Percentiles rank a stretch among this genome's conserved stretches.
These are phyloP conservation scores for Ormyrus pomaceus DNA, from an alignment of 2,888 invertebrate species.

Conservation along the genomic window DNA sequence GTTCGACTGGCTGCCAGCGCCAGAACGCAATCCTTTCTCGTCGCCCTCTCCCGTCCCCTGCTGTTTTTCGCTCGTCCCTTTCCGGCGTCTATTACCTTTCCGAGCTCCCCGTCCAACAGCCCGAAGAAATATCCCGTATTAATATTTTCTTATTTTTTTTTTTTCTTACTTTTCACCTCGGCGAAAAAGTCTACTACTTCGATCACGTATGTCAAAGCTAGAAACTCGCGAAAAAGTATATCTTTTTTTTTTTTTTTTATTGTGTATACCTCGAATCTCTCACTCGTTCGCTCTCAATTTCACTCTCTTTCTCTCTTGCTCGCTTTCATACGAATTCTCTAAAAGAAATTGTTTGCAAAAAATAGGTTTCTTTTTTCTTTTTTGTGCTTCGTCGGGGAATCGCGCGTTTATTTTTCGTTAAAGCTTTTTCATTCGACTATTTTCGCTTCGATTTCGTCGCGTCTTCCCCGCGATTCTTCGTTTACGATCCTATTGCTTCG, in stretches of 20 bases:
- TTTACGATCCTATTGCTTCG: slow-evolving; percentile 51
- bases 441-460: slow-evolving; percentile 19
- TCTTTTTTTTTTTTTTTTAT: slow-evolving; percentile 26
- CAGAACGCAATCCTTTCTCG: slow-evolving; percentile 18
- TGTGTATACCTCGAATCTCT: slow-evolving; percentile 34
- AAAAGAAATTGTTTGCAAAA: slow-evolving; percentile 55
- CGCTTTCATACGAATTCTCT: slow-evolving; percentile 37
- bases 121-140: slow-evolving; percentile 24
- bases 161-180: slow-evolving; percentile 4
- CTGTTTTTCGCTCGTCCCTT: slow-evolving; percentile 8
- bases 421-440: background rate
- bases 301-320: slow-evolving; percentile 13
- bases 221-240: slow-evolving; percentile 51
- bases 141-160: slow-evolving; percentile 1
- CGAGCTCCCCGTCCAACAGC: background rate
- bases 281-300: background rate
- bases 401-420: background rate
- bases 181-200: slow-evolving; percentile 42
- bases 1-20: slow-evolving; percentile 58
- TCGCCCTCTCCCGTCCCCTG: background rate
- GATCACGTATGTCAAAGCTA: slow-evolving; percentile 53
- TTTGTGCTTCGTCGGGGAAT: slow-evolving; percentile 45
- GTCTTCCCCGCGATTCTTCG: slow-evolving; percentile 20
- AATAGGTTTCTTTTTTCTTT: slow-evolving; percentile 51
- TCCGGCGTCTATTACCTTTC: background rate